These are phyloP conservation scores for Notamacropus eugenii DNA, from an alignment of 2,797 vertebrate species.

Conservation along the genomic window DNA sequence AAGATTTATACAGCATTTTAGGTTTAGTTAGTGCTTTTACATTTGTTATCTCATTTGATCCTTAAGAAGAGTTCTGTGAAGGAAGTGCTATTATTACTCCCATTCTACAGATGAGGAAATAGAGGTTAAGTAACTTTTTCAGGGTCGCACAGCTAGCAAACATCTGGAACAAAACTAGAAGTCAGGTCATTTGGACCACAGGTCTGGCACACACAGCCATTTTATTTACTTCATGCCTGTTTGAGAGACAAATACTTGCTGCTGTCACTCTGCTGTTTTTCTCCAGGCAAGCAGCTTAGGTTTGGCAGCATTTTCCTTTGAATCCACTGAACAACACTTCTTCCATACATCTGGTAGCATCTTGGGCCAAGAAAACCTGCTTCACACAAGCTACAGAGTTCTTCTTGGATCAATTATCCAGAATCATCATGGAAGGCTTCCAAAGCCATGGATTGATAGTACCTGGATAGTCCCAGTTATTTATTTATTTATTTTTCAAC, in stretches of 20 bases:
- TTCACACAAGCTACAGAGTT: not conserved
- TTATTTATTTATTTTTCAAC: not conserved
- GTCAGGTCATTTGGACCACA: not conserved
- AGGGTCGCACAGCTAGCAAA: not conserved
- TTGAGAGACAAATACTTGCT: not conserved
- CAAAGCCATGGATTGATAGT: not conserved
- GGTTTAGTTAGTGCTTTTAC: not conserved
- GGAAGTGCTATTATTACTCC: not conserved
- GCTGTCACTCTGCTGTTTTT: not conserved
- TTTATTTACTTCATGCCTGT: not conserved
- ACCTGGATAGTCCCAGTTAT: not conserved
- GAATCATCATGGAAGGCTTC: not conserved
- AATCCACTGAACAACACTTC: not conserved
- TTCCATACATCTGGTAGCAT: not conserved
- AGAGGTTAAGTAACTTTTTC: not conserved
- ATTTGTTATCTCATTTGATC: not conserved
- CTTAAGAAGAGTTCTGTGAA: not conserved
- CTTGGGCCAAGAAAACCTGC: not conserved
- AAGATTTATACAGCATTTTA: not conserved
- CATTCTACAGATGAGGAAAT: not conserved
- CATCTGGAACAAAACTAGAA: not conserved
- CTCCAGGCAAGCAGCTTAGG: not conserved
- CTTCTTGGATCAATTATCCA: not conserved
- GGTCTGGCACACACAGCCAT: not conserved
- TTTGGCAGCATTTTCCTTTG: not conserved